phyloP scores from a whole-genome alignment of 2,888 invertebrate genomes.

The Pyrgus malvae region DNA sequence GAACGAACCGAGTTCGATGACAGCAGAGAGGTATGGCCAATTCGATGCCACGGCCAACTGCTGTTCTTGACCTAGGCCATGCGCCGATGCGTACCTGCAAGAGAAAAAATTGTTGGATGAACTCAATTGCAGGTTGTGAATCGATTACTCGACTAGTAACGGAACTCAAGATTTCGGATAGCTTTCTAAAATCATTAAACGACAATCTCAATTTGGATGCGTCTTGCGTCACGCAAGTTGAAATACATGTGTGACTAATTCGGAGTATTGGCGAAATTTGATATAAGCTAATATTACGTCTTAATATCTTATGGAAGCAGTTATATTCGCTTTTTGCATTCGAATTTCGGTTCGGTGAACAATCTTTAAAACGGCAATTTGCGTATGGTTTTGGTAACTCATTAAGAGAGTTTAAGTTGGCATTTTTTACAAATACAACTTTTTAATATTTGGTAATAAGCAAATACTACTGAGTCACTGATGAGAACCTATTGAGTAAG shows the following conservation, averaged over 20 bases:
- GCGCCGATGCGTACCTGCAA: constrained; percentile 44
- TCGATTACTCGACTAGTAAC: constrained; percentile 4
- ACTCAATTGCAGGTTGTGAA: constrained; percentile 31
- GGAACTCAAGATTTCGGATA: constrained; percentile 19
- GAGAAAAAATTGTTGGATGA: constrained; percentile 34
- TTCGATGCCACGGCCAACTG: constrained; percentile 59
- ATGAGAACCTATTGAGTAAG: too few relatives aligned
- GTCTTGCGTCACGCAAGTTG: constrained; percentile 31
- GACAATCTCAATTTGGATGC: constrained; percentile 24
- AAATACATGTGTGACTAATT: constrained; percentile 31
- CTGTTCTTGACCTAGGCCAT: constrained; percentile 62
- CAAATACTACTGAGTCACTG: too few relatives aligned
- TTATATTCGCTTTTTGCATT: too few relatives aligned
- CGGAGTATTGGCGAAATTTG: constrained; percentile 3
- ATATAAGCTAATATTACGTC: too few relatives aligned
- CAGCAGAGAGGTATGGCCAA: constrained; percentile 42
- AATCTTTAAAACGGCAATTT: too few relatives aligned
- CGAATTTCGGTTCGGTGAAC: too few relatives aligned
- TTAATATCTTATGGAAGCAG: not conserved
- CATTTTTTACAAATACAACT: too few relatives aligned
- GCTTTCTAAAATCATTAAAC: constrained; percentile 42
- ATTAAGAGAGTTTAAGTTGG: too few relatives aligned
- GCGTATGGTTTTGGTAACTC: too few relatives aligned
- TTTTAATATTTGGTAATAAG: too few relatives aligned
- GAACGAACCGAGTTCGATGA: constrained; percentile 48